phyloP scores from a whole-genome alignment of 35 echinoderm and acorn worm genomes.

The Heliocidaris erythrogramma region DNA sequence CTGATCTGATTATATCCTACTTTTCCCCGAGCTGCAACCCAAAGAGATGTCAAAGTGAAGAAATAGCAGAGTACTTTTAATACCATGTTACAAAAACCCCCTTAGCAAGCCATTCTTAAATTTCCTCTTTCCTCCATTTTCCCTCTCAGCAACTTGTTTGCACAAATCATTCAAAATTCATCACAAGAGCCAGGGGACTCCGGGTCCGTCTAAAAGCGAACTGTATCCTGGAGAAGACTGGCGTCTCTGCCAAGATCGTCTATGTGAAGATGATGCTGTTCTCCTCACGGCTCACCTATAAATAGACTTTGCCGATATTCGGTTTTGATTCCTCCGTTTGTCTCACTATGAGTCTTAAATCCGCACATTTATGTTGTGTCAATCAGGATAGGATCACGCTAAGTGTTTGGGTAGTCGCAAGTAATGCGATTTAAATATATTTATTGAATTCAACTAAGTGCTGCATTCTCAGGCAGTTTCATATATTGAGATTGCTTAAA shows the following conservation, averaged over 20 bases:
- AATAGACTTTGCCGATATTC: neutral
- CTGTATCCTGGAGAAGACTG: neutral
- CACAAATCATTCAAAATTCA: slow-evolving; percentile 18
- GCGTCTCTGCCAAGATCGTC: neutral
- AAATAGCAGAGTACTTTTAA: neutral
- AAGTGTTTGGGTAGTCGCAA: neutral
- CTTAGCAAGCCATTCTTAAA: neutral
- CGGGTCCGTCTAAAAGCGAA: neutral
- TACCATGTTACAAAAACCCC: neutral
- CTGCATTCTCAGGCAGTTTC: neutral
- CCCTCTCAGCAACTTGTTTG: neutral
- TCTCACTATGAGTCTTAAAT: neutral
- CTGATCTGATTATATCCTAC: neutral
- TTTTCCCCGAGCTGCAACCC: neutral
- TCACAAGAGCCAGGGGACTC: neutral
- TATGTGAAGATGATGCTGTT: neutral
- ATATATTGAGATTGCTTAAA: neutral
- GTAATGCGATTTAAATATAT: neutral
- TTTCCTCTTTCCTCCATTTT: neutral
- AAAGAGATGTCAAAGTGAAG: neutral
- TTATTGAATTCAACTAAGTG: neutral
- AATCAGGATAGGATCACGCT: neutral
- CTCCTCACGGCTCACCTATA: neutral
- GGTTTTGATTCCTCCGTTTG: neutral
- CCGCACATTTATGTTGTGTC: neutral